These are phyloP conservation scores for Diarsia dahlii DNA, from an alignment of 2,888 invertebrate species.

Conservation along the genomic window DNA sequence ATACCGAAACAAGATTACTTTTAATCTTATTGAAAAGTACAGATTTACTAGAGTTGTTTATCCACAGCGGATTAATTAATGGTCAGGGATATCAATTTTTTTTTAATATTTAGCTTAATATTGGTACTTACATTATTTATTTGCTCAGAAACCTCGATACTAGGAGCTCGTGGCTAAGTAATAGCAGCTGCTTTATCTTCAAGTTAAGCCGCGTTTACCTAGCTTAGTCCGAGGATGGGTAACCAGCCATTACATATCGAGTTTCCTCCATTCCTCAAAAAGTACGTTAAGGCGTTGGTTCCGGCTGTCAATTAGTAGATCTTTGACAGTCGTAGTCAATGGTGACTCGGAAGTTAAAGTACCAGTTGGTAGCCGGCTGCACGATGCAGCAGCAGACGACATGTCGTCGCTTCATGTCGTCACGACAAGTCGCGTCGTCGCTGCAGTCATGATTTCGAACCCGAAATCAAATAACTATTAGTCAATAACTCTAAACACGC, in stretches of 20 bases:
- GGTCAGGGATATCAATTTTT: neutral
- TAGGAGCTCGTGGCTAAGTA: neutral
- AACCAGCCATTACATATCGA: neutral
- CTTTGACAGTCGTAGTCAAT: neutral
- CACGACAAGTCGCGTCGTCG: no score
- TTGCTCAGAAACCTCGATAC: neutral
- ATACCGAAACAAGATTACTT: neutral
- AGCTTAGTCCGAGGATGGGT: neutral
- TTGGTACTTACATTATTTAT: neutral
- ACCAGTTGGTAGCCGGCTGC: no score
- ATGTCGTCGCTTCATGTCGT: no score
- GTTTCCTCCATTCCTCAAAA: neutral
- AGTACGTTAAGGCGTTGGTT: neutral
- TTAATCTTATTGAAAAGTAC: conserved; percentile 1
- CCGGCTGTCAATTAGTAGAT: neutral
- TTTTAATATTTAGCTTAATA: neutral
- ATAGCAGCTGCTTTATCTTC: no score
- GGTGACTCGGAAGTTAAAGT: no score
- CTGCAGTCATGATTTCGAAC: no score
- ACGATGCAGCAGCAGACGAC: no score
- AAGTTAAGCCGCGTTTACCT: neutral
- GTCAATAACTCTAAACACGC: no score
- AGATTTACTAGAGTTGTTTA: neutral
- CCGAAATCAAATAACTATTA: no score
- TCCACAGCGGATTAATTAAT: neutral